phyloP scores from a whole-genome alignment of 2,888 invertebrate genomes.

The Xestia sexstrigata region DNA sequence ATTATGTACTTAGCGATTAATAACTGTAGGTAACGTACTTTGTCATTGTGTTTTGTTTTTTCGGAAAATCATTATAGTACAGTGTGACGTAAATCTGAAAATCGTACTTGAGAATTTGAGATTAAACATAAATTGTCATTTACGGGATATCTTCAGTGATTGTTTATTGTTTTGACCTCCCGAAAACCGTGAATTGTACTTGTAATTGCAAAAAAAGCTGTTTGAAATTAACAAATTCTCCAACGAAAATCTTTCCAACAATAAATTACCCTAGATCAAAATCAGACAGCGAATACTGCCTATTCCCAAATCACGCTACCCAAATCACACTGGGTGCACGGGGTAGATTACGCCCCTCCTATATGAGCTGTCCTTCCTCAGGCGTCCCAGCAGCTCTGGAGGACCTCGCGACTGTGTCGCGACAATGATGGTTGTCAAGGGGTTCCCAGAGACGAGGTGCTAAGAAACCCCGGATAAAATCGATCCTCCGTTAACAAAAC shows the following conservation, averaged over 20 bases:
- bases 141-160: too few species aligned
- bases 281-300: background rate
- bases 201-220: background rate
- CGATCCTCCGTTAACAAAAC: background rate
- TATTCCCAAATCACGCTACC: background rate
- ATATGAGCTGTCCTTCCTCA: too few species aligned
- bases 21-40: constrained; percentile 11
- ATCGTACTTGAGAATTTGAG: background rate
- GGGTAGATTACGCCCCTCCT: too few species aligned
- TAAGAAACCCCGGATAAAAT: background rate
- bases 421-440: background rate
- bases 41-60: constrained; percentile 27
- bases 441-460: background rate
- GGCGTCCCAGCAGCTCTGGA: too few species aligned
- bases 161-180: too few species aligned
- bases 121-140: too few species aligned
- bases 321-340: background rate
- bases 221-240: background rate
- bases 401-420: too few species aligned
- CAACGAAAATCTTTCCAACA: background rate
- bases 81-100: constrained; percentile 5
- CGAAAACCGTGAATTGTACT: too few species aligned
- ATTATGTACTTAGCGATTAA: constrained; percentile 24
- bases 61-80: background rate
- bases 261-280: too few species aligned